Conservation (phyloP, 2,888 invertebrate genomes). For the Cheilosia pagana region DNA sequence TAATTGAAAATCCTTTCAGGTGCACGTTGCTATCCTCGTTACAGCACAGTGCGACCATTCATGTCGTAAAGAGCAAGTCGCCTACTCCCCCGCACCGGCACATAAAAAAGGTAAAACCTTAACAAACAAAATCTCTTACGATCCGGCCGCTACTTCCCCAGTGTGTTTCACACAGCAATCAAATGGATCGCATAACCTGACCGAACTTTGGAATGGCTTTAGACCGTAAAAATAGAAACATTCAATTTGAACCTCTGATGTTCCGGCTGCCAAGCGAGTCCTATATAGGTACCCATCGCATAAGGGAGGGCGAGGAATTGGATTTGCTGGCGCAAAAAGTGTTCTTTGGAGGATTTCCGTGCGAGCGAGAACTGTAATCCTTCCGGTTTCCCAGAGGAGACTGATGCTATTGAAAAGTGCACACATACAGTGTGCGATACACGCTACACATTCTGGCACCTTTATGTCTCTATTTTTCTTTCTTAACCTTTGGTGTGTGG, state of each 20-base stretch:
- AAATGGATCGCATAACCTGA: slow-evolving; percentile 70
- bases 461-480: slow-evolving; percentile 37
- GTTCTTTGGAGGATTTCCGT: slow-evolving; percentile 52
- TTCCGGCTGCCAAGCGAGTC: neutral
- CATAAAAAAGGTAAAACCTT: slow-evolving; percentile 29
- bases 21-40: slow-evolving; percentile 51
- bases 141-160: slow-evolving; percentile 62
- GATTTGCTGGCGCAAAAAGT: slow-evolving; percentile 51
- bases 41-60: slow-evolving; percentile 65
- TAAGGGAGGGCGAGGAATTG: slow-evolving; percentile 12
- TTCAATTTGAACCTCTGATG: slow-evolving; percentile 60
- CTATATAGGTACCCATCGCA: neutral
- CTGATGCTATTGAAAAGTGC: slow-evolving; percentile 50
- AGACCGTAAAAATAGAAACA: slow-evolving; percentile 70
- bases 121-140: slow-evolving; percentile 69
- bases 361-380: slow-evolving; percentile 63
- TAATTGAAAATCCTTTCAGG: slow-evolving; percentile 74
- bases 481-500: slow-evolving; percentile 40
- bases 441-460: slow-evolving; percentile 8
- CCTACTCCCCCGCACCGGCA: neutral
- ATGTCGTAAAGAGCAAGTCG: slow-evolving; percentile 54
- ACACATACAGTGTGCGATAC: neutral
- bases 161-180: slow-evolving; percentile 69
- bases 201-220: slow-evolving; percentile 68
- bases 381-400: slow-evolving; percentile 53